phyloP scores from a whole-genome alignment of 2,797 vertebrate genomes.

The Clarias laeviceps region DNA sequence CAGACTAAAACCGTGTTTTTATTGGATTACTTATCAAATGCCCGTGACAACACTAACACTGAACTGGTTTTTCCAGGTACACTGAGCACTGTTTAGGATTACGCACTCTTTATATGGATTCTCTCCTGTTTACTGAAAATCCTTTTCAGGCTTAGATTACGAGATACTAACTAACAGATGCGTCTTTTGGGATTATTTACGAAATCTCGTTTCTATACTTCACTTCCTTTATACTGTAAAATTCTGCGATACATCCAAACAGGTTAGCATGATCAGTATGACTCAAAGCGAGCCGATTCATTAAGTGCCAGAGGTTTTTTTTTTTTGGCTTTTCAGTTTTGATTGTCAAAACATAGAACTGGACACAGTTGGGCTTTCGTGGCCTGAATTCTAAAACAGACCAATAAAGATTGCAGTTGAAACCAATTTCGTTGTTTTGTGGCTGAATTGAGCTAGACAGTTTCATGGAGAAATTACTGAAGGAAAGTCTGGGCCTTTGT shows the following conservation, averaged over 20 bases:
- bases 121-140: neutral
- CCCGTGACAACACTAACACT: neutral
- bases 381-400: slow-evolving; percentile 5
- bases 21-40: slow-evolving; percentile 6
- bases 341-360: slow-evolving; percentile 38
- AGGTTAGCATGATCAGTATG: neutral
- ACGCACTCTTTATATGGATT: neutral
- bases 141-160: neutral
- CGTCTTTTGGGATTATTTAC: neutral
- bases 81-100: neutral
- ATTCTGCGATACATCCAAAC: slow-evolving; percentile 18
- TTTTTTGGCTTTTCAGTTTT: slow-evolving; percentile 36
- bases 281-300: neutral
- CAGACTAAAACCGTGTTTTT: neutral
- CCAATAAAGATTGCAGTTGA: neutral
- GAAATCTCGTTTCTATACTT: neutral
- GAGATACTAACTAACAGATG: neutral
- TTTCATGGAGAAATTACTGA: neutral
- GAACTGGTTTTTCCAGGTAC: neutral
- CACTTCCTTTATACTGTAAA: neutral
- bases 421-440: neutral
- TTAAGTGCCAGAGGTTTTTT: neutral
- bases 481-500: neutral
- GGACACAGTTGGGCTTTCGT: slow-evolving; percentile 11
- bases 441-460: neutral